Evolutionary conservation across 2,888 invertebrate species (phyloP), one percentile per base, ranked within the genome.

Genomic region (Eupeodes luniger): DNA sequence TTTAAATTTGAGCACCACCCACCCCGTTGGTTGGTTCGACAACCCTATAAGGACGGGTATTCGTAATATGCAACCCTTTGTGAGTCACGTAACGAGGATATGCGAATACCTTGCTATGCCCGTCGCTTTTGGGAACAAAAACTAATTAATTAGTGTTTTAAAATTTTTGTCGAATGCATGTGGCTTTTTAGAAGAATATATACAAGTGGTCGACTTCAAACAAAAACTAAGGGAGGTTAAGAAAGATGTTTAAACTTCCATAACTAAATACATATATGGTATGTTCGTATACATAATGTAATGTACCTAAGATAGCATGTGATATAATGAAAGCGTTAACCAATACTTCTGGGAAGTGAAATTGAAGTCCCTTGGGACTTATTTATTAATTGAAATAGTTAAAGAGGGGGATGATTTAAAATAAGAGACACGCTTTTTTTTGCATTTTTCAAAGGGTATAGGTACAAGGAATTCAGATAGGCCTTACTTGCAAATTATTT

Each of bases 121-220:
- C 62, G 47, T 74, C 77, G 11, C 61, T 78, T 83, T 84, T 77
- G n/a, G 62, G 77, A 59, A 76, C 67, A 55, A 77, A 85, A 88
- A 85, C 88, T 84, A 88, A 85, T 88, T 88, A 88, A 88, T 88
- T 84, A 88, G 85, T 81, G 75, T 81, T 88, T 88, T 78, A 81
- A 87, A 66, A 81, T 78, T 78, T 44, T 81, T 78, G 75, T 84
- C 84, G 81, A 85, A 85, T 81, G 74, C 85, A 88, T 78, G 78
- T 74, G 78, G 81, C 74, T 84, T 67, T 49, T 47, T 11, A 40
- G 6, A 7, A 40, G 40, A 9, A 9, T 40, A 40, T 40, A 40
- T 55, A 67, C 62, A 72, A 77, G 88, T 77, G 83, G 84, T 69
- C 74, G 84, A 81, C 88, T 78, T 88, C 88, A 85, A 88, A 88